Evolutionary conservation across 1,140 invertebrate genomes (phyloP).

Genomic region (Charaxes varanes): DNA sequence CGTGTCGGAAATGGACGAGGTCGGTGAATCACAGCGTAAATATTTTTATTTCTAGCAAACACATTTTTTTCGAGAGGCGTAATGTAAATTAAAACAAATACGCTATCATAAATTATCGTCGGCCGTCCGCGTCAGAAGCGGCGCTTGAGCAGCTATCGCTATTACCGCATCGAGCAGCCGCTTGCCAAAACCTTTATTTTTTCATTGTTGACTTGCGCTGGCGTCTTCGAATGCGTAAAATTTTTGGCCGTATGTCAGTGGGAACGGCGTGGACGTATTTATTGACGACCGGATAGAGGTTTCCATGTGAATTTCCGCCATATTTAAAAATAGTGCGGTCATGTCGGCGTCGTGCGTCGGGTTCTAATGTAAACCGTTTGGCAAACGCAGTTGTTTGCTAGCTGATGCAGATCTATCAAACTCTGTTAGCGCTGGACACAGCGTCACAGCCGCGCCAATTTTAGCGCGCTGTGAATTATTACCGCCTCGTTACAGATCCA

Average conservation of each 20-base stretch:
- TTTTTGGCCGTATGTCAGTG: slow-evolving; percentile 42
- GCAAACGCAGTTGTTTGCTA: slow-evolving; percentile 24
- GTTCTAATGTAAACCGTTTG: slow-evolving; percentile 26
- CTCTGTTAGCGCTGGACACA: slow-evolving; percentile 34
- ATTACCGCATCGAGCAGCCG: slow-evolving; percentile 34
- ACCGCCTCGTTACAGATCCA: slow-evolving; percentile 38
- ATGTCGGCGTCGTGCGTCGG: too few species aligned
- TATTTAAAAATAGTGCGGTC: too few species aligned
- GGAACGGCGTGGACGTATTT: too few species aligned
- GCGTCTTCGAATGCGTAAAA: slow-evolving; percentile 35
- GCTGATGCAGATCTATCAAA: slow-evolving; percentile 32
- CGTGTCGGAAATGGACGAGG: slow-evolving; percentile 78
- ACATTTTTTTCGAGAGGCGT: slow-evolving; percentile 11
- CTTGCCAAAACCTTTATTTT: slow-evolving; percentile 51
- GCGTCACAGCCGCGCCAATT: slow-evolving; percentile 47
- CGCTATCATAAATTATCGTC: slow-evolving; percentile 42
- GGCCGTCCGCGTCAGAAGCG: slow-evolving; percentile 34
- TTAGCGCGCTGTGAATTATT: slow-evolving; percentile 49
- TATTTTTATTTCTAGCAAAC: slow-evolving; percentile 10
- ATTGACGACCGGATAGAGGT: too few species aligned
- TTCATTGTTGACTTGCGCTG: slow-evolving; percentile 46
- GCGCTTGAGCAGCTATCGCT: slow-evolving; percentile 39
- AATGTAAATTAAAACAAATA: slow-evolving; percentile 27
- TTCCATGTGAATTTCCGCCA: slow-evolving; percentile 20
- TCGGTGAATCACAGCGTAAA: slow-evolving; percentile 40